These are phyloP conservation scores for Protonemura montana DNA, from an alignment of 2,888 invertebrate genomes.

Conservation along the genomic window DNA sequence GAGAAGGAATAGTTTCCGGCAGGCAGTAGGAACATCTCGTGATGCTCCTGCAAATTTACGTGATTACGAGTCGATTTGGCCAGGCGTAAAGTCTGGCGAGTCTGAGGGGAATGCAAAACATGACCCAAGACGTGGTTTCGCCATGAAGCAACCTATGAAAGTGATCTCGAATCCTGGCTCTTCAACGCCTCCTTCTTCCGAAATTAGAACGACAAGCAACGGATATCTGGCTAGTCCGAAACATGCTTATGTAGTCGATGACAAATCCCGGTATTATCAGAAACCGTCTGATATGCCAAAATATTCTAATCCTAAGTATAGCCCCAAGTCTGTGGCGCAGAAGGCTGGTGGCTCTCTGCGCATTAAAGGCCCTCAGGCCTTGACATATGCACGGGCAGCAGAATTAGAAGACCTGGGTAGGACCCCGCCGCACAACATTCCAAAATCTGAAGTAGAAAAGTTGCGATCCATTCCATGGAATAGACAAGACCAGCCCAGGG, in stretches of 20 bases:
- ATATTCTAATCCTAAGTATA: not conserved
- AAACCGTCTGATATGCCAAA: conserved; percentile 17
- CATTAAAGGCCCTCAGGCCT: conserved; percentile 29
- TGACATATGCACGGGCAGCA: conserved; percentile 15
- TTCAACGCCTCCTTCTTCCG: not conserved
- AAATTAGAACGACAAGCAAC: conserved; percentile 2
- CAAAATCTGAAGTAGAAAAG: not conserved
- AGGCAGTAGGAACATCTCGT: conserved; percentile 55
- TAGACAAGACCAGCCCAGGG: not conserved
- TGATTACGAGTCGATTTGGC: conserved; percentile 54
- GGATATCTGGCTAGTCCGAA: not conserved
- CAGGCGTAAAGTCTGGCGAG: conserved; percentile 35
- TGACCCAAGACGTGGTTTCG: not conserved
- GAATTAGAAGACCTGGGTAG: conserved; percentile 7
- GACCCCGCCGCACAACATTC: not conserved
- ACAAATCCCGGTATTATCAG: conserved; percentile 15
- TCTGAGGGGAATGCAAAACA: conserved; percentile 19
- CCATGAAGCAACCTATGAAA: not conserved
- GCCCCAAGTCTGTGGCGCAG: conserved; percentile 10
- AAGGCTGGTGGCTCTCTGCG: conserved; percentile 32
- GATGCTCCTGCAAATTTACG: conserved; percentile 45
- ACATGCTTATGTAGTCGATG: not conserved
- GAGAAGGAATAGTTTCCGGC: conserved; percentile 56
- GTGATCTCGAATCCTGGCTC: not conserved
- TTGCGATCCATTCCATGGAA: not conserved